Evolutionary conservation across 2,113 vertebrate genomes (phyloP).

Genomic region (Coptodon bakossiorum): DNA sequence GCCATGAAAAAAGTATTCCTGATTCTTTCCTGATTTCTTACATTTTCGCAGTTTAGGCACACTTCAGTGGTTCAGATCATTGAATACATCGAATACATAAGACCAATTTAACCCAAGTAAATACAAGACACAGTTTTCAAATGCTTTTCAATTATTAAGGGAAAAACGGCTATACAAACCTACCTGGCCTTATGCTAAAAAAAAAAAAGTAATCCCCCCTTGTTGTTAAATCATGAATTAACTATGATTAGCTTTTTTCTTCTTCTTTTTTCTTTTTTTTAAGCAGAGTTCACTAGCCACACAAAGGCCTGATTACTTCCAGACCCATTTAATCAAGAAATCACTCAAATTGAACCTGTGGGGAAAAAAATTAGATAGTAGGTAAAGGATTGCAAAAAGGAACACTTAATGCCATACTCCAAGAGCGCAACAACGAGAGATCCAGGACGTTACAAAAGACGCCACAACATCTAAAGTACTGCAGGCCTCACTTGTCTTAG

Average conservation of each 20-base stretch:
- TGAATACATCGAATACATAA: not conserved
- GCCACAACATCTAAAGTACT: not conserved
- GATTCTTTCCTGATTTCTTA: not conserved
- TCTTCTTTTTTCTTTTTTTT: rapidly evolving
- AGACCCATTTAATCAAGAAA: not conserved
- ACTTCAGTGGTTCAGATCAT: not conserved
- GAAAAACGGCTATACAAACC: not conserved
- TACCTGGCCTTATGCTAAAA: not conserved
- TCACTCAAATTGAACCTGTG: not conserved
- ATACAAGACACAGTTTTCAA: rapidly evolving
- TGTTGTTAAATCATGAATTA: not conserved
- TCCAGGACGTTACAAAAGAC: not conserved
- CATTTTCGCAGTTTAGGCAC: not conserved
- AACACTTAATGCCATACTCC: not conserved
- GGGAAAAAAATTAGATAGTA: not conserved
- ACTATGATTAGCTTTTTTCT: not conserved
- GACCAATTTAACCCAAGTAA: not conserved
- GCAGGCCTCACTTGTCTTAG: not conserved
- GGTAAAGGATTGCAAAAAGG: not conserved
- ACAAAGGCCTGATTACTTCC: not conserved
- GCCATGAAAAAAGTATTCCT: not conserved
- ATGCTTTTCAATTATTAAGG: not conserved
- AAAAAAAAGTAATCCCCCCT: not conserved
- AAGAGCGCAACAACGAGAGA: not conserved
- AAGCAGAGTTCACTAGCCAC: not conserved